A percentile compares a stretch with the other conserved stretches of the same genome.
phyloP scores from a whole-genome alignment of 1,140 invertebrate species.

The Lordiphosa stackelbergi region DNA sequence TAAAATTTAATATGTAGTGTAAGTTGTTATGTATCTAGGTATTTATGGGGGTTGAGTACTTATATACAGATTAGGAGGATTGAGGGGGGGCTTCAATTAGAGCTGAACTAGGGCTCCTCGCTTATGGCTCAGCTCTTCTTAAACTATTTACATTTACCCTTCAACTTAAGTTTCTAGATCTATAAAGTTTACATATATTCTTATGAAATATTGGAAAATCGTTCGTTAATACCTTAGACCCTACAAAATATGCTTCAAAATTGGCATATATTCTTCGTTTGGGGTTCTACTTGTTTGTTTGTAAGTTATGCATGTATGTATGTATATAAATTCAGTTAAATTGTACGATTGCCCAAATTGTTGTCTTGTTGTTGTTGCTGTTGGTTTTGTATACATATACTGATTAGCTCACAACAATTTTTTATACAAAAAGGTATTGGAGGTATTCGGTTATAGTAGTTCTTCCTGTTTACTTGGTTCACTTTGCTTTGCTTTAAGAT shows the following conservation, averaged over 20 bases:
- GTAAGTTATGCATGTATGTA: slow-evolving; percentile 14
- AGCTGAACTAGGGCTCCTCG: no score
- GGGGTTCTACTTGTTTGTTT: slow-evolving; percentile 26
- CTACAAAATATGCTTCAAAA: slow-evolving; percentile 66
- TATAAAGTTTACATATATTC: slow-evolving; percentile 30
- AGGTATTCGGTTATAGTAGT: slow-evolving; percentile 75
- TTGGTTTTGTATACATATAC: slow-evolving; percentile 39
- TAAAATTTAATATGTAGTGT: slow-evolving; percentile 63
- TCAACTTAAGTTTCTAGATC: neutral
- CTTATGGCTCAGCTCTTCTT: neutral
- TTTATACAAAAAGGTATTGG: slow-evolving; percentile 68
- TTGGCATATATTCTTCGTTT: slow-evolving; percentile 35
- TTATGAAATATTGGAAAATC: slow-evolving; percentile 44
- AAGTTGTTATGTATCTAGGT: slow-evolving; percentile 42
- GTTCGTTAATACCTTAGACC: slow-evolving; percentile 21
- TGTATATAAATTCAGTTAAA: slow-evolving; percentile 76
- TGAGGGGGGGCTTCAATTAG: no score
- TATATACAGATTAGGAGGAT: slow-evolving; percentile 11
- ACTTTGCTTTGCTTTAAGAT: slow-evolving; percentile 4
- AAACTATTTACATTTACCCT: neutral
- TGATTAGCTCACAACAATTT: slow-evolving; percentile 59
- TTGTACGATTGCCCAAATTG: slow-evolving; percentile 71
- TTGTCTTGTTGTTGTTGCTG: slow-evolving; percentile 28
- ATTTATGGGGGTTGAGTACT: slow-evolving; percentile 18
- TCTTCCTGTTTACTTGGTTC: slow-evolving; percentile 74